Evolutionary conservation across 2,888 invertebrate genomes (phyloP).

Genomic region (Drosophila hamatofila): DNA sequence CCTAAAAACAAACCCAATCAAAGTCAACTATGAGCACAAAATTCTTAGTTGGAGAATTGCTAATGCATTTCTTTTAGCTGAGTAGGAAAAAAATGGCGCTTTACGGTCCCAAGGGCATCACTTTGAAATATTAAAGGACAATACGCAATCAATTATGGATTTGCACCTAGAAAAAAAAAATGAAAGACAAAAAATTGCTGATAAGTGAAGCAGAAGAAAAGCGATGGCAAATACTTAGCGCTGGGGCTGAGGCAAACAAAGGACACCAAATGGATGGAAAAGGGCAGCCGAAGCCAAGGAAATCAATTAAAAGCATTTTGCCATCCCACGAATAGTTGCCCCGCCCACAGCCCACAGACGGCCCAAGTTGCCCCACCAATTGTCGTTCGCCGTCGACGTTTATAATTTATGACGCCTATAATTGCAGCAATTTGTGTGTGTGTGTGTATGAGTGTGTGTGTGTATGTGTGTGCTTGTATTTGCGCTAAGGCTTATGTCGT

Average conservation of each 20-base stretch:
- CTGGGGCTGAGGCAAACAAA: slow-evolving; percentile 38
- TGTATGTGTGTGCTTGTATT: slow-evolving; percentile 43
- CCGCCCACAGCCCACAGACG: background rate
- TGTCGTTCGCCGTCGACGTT: slow-evolving; percentile 44
- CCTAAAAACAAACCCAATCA: slow-evolving; percentile 27
- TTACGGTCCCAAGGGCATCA: slow-evolving; percentile 2
- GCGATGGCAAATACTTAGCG: slow-evolving; percentile 39
- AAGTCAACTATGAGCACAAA: background rate
- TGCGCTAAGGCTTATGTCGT: slow-evolving; percentile 56
- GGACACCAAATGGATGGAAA: slow-evolving; percentile 35
- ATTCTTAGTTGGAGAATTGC: background rate
- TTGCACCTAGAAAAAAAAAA: slow-evolving; percentile 8
- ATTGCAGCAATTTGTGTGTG: slow-evolving; percentile 73
- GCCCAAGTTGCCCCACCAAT: slow-evolving; percentile 16
- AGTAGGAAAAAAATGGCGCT: slow-evolving; percentile 13
- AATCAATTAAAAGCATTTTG: slow-evolving; percentile 76
- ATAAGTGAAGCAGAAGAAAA: slow-evolving; percentile 11
- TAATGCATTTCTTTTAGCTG: slow-evolving; percentile 34
- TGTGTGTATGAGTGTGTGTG: slow-evolving; percentile 22
- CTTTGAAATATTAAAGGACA: slow-evolving; percentile 22
- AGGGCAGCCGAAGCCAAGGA: slow-evolving; percentile 38
- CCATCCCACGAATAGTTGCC: slow-evolving; percentile 10
- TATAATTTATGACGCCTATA: slow-evolving; percentile 79
- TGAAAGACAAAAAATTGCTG: background rate
- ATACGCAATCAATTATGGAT: slow-evolving; percentile 41